Evolutionary conservation across 2,113 vertebrate genomes (phyloP).

Genomic region (Rostratula benghalensis): DNA sequence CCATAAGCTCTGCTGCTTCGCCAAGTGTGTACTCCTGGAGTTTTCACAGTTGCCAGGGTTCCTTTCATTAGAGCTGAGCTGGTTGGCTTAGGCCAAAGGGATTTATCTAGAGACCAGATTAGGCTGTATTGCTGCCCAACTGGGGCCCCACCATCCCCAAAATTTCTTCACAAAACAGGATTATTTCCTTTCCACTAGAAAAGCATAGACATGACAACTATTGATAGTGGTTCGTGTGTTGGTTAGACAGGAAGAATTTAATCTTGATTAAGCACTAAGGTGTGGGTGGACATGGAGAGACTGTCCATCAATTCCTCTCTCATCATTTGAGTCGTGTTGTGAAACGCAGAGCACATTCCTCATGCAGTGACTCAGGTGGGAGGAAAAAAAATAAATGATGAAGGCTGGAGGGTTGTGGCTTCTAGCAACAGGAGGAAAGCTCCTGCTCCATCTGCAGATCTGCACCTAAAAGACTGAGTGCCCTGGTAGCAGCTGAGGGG

Average conservation of each 20-base stretch:
- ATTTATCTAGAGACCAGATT: too few relatives aligned
- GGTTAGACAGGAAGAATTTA: neutral
- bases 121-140: too few relatives aligned
- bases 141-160: neutral
- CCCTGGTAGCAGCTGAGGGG: neutral
- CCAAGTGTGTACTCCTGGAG: neutral
- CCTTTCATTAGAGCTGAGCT: neutral
- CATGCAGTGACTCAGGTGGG: neutral
- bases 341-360: neutral
- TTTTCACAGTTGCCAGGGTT: neutral
- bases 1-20: neutral
- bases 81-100: too few relatives aligned
- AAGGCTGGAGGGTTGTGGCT: neutral
- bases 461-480: neutral
- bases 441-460: neutral
- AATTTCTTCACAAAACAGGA: neutral
- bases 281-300: neutral
- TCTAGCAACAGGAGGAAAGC: neutral
- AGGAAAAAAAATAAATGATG: neutral
- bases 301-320: neutral
- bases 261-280: neutral
- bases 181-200: neutral
- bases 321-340: neutral
- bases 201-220: neutral
- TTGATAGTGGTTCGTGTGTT: neutral